A percentile compares a stretch with the other conserved stretches of the same genome.
Conservation (phyloP, 1,140 invertebrate species). For the Pseudomyrmex gracilis region DNA sequence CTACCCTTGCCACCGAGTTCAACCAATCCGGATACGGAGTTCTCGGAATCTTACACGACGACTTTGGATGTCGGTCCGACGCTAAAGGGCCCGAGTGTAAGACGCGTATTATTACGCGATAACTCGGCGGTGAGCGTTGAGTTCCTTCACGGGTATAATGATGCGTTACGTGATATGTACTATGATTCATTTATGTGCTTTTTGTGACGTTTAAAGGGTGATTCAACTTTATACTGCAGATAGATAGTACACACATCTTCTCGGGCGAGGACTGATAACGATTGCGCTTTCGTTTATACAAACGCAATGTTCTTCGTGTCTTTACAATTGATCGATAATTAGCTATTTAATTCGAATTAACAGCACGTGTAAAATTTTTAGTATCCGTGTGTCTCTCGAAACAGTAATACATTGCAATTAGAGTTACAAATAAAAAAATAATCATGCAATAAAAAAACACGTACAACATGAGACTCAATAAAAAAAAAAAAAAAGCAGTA, state of each 20-base stretch:
- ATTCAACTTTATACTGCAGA: constrained; percentile 23
- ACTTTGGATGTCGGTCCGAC: constrained; percentile 37
- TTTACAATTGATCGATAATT: neutral
- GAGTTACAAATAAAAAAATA: no score
- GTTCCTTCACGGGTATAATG: neutral
- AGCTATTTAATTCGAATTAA: no score
- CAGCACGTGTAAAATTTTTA: neutral
- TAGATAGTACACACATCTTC: neutral
- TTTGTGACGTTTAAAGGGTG: neutral
- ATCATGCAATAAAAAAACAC: no score
- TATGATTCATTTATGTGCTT: constrained; percentile 41
- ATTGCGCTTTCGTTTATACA: neutral
- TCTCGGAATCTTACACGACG: constrained; percentile 63
- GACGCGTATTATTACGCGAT: constrained; percentile 37
- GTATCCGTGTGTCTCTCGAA: neutral
- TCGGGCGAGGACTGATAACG: neutral
- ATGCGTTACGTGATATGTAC: neutral
- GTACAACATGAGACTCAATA: no score
- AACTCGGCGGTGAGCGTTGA: neutral
- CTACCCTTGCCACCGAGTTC: constrained; percentile 61
- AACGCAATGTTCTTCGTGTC: neutral
- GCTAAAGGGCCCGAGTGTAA: constrained; percentile 2
- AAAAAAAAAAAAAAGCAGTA: no score
- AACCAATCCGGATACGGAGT: constrained; percentile 71
- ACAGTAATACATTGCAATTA: neutral